Evolutionary conservation across 2,113 vertebrate species (phyloP), one percentile per base, ranked within the genome.

Genomic region (Oxyura jamaicensis): DNA sequence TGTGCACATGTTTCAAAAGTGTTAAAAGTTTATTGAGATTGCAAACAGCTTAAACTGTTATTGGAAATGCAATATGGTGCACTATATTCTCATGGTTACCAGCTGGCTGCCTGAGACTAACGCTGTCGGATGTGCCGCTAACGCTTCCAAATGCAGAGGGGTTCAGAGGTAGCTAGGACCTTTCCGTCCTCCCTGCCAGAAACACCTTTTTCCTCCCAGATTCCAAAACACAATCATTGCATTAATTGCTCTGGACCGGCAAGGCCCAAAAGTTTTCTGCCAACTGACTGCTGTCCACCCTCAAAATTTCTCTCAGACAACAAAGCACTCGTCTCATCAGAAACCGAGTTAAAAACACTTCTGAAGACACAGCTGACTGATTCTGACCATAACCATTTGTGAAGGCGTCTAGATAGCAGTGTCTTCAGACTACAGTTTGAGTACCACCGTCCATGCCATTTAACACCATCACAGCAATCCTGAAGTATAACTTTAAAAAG

Each of bases 161-260:
- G 19, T 48, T 56, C 20, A 36, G 86, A 73, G 81, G 58, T 68
- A 50, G 33, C 12, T 0, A 1, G 78, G 81, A 66, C 52, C 62
- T 73, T 31, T 41, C 31, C 2, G 3, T 31, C 46, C 46, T 80
- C 36, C 85, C 90, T 83, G 92, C 88, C 94, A 95, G 71, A 89
- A 92, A 93, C 77, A 53, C 26, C 77, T 62, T 62, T 76, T 76
- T 41, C 68, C 59, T 91, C 88, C 36, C 41, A 31, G n/a, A 9
- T 86, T 88, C 88, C 91, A 95, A 55, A 5, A 63, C 86, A 87
- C 59, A 88, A 53, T 58, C 82, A 73, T 75, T 86, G 84, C 95
- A 96, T 96, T 97, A 84, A 96, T 94, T 93, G 79, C 90, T 88
- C 95, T 90, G 93, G 74, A 97, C 63, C 91, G 87, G 3, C 1